Conservation (phyloP, 2,113 vertebrate species). For the Bufo gargarizans region DNA sequence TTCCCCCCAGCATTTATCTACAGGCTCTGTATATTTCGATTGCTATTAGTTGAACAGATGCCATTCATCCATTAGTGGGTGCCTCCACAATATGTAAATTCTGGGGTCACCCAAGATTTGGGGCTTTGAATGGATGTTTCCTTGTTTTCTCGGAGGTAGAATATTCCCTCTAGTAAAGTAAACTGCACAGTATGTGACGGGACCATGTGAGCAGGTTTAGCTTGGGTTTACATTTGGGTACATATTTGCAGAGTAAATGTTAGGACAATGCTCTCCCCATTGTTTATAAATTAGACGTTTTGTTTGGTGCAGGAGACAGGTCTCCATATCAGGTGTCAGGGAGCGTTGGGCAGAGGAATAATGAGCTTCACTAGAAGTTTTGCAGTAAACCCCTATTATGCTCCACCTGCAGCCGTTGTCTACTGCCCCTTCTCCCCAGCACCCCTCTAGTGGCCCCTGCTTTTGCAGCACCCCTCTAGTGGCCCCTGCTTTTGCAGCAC, state of each 20-base stretch:
- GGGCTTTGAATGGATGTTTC: background rate
- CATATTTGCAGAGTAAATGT: background rate
- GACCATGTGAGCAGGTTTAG: background rate
- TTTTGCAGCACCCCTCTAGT: background rate
- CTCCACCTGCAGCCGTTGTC: background rate
- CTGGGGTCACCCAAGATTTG: background rate
- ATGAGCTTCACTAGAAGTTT: background rate
- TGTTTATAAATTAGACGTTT: background rate
- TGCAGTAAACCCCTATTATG: background rate
- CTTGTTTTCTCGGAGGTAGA: background rate
- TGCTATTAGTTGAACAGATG: background rate
- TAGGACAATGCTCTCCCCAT: background rate
- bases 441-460: background rate
- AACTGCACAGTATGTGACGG: background rate
- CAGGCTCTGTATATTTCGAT: background rate
- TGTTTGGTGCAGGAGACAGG: background rate
- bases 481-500: background rate
- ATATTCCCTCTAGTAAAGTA: background rate
- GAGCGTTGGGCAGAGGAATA: background rate
- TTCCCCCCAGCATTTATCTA: background rate
- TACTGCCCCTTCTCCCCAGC: background rate
- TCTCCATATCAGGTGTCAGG: background rate
- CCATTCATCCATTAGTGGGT: background rate
- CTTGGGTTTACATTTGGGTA: background rate
- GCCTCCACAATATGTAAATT: background rate